phyloP scores from a whole-genome alignment of 2,888 invertebrate genomes.

The Agelastica alni region DNA sequence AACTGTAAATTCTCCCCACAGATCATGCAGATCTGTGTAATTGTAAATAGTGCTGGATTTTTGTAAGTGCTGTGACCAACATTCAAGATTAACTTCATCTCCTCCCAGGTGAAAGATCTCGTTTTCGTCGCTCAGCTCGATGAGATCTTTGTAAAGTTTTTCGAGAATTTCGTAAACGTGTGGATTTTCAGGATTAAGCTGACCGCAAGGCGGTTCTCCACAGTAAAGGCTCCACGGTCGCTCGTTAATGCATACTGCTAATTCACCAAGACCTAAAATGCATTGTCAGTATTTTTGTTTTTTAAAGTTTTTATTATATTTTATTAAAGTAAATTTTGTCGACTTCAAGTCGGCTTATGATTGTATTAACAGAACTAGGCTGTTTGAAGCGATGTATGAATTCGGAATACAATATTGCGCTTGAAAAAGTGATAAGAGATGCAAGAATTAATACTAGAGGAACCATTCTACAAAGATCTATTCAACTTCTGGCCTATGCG shows the following conservation, averaged over 20 bases:
- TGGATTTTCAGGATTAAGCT: slow-evolving; percentile 80
- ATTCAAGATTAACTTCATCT: slow-evolving; percentile 80
- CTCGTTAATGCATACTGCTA: slow-evolving; percentile 80
- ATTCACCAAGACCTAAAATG: slow-evolving; percentile 65
- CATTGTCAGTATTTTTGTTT: too few relatives aligned
- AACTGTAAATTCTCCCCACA: slow-evolving; percentile 79
- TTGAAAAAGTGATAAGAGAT: too few relatives aligned
- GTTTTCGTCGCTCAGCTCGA: slow-evolving; percentile 73
- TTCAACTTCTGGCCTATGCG: too few relatives aligned
- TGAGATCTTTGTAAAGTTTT: slow-evolving; percentile 75
- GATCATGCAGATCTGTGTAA: slow-evolving; percentile 74
- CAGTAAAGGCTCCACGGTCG: slow-evolving; percentile 77
- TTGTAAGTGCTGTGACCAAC: slow-evolving; percentile 67
- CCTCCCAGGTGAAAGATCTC: slow-evolving; percentile 86
- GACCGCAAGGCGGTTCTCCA: slow-evolving; percentile 87
- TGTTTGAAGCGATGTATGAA: too few relatives aligned
- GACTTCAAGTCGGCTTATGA: too few relatives aligned
- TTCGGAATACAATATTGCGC: too few relatives aligned
- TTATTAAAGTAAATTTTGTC: too few relatives aligned
- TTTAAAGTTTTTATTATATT: too few relatives aligned
- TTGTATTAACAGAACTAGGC: too few relatives aligned
- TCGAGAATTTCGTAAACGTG: slow-evolving; percentile 75
- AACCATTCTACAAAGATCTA: too few relatives aligned
- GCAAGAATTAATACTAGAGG: too few relatives aligned
- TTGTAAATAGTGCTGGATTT: slow-evolving; percentile 55